Percentiles rank a stretch among this genome's conserved stretches.
phyloP scores from a whole-genome alignment of 2,113 vertebrate genomes.

The Percina caprodes region DNA sequence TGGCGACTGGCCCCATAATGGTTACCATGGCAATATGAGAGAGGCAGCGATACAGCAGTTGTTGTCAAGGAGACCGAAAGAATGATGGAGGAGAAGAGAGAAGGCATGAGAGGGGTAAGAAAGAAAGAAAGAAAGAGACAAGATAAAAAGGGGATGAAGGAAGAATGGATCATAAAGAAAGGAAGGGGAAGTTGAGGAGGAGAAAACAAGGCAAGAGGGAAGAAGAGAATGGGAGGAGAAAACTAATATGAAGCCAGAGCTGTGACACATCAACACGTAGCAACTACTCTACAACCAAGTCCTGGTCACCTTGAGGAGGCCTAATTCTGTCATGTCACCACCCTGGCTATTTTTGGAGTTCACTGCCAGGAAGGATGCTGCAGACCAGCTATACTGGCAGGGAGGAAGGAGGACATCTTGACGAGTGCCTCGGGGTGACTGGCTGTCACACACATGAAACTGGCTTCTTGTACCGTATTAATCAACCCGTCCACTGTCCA shows the following conservation, averaged over 20 bases:
- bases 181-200: not conserved
- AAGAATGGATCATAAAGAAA: not conserved
- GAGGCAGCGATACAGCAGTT: constrained; percentile 69
- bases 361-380: not conserved
- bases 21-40: constrained; percentile 72
- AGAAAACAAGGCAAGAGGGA: not conserved
- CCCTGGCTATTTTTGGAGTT: constrained; percentile 52
- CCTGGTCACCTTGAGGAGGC: constrained; percentile 43
- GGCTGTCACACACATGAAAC: constrained; percentile 9
- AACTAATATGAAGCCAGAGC: not conserved
- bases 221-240: not conserved
- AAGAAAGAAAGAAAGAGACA: not conserved
- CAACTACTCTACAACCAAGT: constrained; percentile 40
- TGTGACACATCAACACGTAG: constrained; percentile 4
- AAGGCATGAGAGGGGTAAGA: not conserved
- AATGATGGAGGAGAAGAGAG: constrained; percentile 31
- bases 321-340: constrained; percentile 46
- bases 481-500: not conserved
- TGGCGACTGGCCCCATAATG: constrained; percentile 59
- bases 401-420: constrained; percentile 20
- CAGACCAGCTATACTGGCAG: not conserved
- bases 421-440: constrained; percentile 8
- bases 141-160: not conserved
- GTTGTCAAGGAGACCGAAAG: constrained; percentile 76
- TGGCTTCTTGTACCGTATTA: not conserved